These are phyloP conservation scores for Dolomedes plantarius DNA, from an alignment of 2,888 invertebrate genomes.

Conservation along the genomic window DNA sequence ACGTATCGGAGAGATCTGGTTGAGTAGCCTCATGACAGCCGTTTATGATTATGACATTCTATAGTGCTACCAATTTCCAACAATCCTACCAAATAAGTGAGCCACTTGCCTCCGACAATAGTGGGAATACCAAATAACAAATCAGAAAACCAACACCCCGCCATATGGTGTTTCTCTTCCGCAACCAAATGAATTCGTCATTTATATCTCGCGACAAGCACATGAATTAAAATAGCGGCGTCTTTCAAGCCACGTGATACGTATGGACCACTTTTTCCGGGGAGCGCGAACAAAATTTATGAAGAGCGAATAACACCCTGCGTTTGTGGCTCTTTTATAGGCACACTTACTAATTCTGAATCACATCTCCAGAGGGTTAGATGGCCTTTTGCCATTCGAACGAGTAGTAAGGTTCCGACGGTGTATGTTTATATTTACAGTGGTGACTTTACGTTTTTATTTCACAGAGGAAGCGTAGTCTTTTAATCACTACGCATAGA, in stretches of 20 bases:
- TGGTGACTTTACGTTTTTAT: not conserved
- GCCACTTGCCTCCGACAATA: not conserved
- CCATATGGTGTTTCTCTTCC: not conserved
- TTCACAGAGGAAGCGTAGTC: not conserved
- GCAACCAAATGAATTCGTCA: not conserved
- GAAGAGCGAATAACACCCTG: constrained; percentile 9
- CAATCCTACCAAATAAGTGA: too few species aligned
- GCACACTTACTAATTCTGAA: constrained; percentile 23
- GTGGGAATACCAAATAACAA: not conserved
- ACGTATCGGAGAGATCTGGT: too few species aligned
- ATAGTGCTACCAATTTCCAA: too few species aligned
- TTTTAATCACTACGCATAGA: too few species aligned
- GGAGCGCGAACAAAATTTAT: constrained; percentile 19
- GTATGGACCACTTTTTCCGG: not conserved
- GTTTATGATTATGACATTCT: too few species aligned
- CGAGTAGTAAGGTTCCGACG: not conserved
- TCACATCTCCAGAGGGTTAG: not conserved
- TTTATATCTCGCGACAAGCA: not conserved
- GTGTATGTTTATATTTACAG: not conserved
- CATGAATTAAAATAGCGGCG: constrained; percentile 11
- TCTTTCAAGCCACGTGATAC: not conserved
- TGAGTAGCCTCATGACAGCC: too few species aligned
- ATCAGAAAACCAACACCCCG: not conserved
- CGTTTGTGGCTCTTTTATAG: constrained; percentile 23
- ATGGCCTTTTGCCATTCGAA: constrained; percentile 26